Evolutionary conservation across 2,113 vertebrate genomes (phyloP).

Genomic region (Antechinus flavipes): DNA sequence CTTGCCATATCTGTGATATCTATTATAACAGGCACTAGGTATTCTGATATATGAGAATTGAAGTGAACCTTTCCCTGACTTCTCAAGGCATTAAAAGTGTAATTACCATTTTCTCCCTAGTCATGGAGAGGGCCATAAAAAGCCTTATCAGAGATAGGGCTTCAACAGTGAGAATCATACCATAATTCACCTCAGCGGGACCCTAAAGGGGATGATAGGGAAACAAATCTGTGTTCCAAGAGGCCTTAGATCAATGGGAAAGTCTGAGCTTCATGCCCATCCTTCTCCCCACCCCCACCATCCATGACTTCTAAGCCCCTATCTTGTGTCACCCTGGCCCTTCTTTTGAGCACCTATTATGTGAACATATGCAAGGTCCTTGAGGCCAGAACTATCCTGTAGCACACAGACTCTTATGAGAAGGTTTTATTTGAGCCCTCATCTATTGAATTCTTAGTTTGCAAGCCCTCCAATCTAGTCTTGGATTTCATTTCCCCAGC

Average conservation of each 20-base stretch:
- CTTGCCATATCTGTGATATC: background rate
- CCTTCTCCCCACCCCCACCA: no score
- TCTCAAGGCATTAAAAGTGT: background rate
- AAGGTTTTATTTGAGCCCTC: background rate
- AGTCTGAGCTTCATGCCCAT: background rate
- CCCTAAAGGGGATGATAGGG: background rate
- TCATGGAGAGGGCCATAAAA: background rate
- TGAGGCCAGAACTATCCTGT: background rate
- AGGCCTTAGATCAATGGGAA: background rate
- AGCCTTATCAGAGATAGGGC: background rate
- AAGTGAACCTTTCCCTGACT: background rate
- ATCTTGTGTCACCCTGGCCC: background rate
- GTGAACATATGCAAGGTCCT: background rate
- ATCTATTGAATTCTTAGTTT: background rate
- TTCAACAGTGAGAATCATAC: background rate
- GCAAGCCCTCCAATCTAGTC: background rate
- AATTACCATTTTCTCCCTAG: slow-evolving; percentile 6
- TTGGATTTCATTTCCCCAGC: background rate
- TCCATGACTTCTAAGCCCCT: background rate
- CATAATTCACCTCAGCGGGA: background rate
- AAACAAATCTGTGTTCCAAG: background rate
- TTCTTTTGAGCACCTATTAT: background rate
- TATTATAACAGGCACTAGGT: background rate
- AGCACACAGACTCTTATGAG: background rate
- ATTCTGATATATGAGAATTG: background rate